Conservation (phyloP, 2,888 invertebrate species). For the Perizoma flavofasciatum region DNA sequence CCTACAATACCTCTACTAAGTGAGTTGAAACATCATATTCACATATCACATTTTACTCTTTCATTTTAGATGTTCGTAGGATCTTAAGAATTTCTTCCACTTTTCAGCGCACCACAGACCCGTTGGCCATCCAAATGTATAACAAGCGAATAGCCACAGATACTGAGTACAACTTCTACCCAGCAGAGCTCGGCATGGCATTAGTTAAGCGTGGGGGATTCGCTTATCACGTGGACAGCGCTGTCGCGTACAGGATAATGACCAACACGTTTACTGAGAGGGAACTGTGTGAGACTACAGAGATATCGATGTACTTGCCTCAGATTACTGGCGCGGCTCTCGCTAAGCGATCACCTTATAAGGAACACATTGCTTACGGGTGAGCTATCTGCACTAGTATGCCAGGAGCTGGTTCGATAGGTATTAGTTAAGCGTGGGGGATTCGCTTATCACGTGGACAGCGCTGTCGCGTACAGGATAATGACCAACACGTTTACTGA, state of each 20-base stretch:
- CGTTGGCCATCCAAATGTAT: slow-evolving; percentile 83
- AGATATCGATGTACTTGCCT: slow-evolving; percentile 85
- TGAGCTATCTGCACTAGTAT: slow-evolving; percentile 49
- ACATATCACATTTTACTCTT: too few relatives aligned
- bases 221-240: slow-evolving; percentile 88
- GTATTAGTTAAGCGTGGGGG: slow-evolving; percentile 84
- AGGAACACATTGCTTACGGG: slow-evolving; percentile 85
- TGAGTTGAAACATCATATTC: too few relatives aligned
- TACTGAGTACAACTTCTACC: slow-evolving; percentile 72
- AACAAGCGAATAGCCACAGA: slow-evolving; percentile 79
- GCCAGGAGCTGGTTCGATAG: slow-evolving; percentile 18
- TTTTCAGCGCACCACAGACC: slow-evolving; percentile 85
- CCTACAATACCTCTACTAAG: too few relatives aligned
- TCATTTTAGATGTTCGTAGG: not conserved
- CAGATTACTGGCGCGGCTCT: slow-evolving; percentile 83
- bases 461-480: slow-evolving; percentile 86
- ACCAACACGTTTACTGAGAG: slow-evolving; percentile 85
- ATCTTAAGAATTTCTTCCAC: too few relatives aligned
- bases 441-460: slow-evolving; percentile 88
- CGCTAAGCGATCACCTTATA: slow-evolving; percentile 85
- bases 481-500: slow-evolving; percentile 86
- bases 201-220: slow-evolving; percentile 86
- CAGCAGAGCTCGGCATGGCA: slow-evolving; percentile 82
- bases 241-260: slow-evolving; percentile 87
- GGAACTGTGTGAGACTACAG: slow-evolving; percentile 87